Evolutionary conservation across 2,797 vertebrate genomes (phyloP).

Genomic region (Ataeniobius toweri): DNA sequence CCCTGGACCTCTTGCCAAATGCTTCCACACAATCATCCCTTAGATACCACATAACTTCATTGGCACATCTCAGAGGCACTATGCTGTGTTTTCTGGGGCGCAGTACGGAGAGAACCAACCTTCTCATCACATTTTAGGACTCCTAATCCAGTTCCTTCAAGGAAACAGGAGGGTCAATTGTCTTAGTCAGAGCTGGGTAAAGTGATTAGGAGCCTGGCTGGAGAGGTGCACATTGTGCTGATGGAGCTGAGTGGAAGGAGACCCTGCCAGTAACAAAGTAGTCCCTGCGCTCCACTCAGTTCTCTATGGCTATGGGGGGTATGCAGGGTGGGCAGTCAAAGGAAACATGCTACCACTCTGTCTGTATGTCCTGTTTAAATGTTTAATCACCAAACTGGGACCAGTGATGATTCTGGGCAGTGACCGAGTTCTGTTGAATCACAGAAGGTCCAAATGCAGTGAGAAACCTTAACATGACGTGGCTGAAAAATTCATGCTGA

Average conservation of each 20-base stretch:
- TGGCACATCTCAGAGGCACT: slow-evolving; percentile 33
- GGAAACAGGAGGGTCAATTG: slow-evolving; percentile 56
- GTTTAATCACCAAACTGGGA: slow-evolving; percentile 57
- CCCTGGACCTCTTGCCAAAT: slow-evolving; percentile 18
- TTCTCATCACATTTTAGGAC: slow-evolving; percentile 46
- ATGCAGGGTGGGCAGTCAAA: slow-evolving; percentile 39
- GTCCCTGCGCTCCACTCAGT: slow-evolving; percentile 26
- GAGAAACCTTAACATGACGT: slow-evolving; percentile 50
- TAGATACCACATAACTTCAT: slow-evolving; percentile 41
- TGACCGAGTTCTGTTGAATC: slow-evolving; percentile 41
- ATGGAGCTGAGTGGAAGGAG: slow-evolving; percentile 47
- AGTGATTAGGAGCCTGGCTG: slow-evolving; percentile 64
- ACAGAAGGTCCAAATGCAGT: slow-evolving; percentile 46
- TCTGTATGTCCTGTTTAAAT: slow-evolving; percentile 46
- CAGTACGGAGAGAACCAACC: slow-evolving; percentile 21
- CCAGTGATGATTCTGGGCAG: slow-evolving; percentile 35
- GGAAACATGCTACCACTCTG: slow-evolving; percentile 36
- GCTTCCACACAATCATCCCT: slow-evolving; percentile 30
- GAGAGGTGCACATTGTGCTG: slow-evolving; percentile 51
- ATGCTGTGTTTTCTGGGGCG: slow-evolving; percentile 35
- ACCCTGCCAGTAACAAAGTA: slow-evolving; percentile 52
- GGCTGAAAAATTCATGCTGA: slow-evolving; percentile 61
- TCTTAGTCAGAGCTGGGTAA: slow-evolving; percentile 67
- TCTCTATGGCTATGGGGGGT: slow-evolving; percentile 30
- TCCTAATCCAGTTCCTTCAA: slow-evolving; percentile 61